Evolutionary conservation across 2,113 vertebrate species (phyloP).

Genomic region (Myodes glareolus): DNA sequence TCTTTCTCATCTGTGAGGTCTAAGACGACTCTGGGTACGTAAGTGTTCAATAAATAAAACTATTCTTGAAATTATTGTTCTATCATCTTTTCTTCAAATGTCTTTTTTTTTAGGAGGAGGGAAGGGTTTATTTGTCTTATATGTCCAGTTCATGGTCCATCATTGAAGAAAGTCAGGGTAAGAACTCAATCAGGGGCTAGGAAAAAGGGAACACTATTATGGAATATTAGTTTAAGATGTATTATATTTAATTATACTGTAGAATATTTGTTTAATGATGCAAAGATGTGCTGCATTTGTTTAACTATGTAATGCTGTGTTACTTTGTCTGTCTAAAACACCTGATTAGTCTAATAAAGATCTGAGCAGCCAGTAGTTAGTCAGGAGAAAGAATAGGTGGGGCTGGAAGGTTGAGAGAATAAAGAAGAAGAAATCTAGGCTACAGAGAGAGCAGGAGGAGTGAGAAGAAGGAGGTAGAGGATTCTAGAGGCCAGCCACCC

Average conservation of each 20-base stretch:
- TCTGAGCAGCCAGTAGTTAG: accelerated
- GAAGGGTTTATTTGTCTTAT: neutral
- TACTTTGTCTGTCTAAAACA: neutral
- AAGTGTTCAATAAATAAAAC: neutral
- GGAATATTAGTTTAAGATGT: neutral
- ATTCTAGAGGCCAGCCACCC: no score
- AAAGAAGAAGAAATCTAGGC: neutral
- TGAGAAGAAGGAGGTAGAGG: no score
- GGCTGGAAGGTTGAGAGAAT: neutral
- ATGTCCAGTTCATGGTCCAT: no score
- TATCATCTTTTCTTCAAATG: slow-evolving; percentile 6
- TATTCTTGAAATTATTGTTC: neutral
- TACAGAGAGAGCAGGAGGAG: no score
- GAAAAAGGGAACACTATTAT: neutral
- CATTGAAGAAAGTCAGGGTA: neutral
- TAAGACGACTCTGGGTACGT: neutral
- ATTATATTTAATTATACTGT: no score
- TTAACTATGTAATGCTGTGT: neutral
- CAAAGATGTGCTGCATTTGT: neutral
- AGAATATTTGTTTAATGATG: neutral
- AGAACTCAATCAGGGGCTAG: neutral
- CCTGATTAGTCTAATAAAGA: neutral
- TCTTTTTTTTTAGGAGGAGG: neutral
- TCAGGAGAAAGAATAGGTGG: neutral
- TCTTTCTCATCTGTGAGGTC: neutral